phyloP scores from a whole-genome alignment of 1,140 invertebrate genomes.

The Leptestheria dahalacensis region DNA sequence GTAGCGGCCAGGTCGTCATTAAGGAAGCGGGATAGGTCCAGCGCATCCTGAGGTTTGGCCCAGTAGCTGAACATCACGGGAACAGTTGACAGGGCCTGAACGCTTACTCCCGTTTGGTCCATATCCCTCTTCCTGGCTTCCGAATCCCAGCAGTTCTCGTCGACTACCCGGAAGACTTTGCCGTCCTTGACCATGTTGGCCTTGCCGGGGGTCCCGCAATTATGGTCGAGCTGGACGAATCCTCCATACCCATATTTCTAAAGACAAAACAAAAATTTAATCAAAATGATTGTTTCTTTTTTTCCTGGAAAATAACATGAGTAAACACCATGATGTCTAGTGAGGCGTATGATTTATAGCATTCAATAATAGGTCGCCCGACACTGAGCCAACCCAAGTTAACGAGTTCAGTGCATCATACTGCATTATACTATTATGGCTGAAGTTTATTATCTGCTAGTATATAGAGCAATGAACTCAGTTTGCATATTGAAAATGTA shows the following conservation, averaged over 20 bases:
- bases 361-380: background rate
- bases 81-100: constrained; percentile 45
- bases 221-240: constrained; percentile 36
- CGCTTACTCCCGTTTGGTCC: constrained; percentile 35
- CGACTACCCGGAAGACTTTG: constrained; percentile 37
- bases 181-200: constrained; percentile 41
- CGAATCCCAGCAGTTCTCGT: constrained; percentile 39
- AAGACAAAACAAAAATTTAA: background rate
- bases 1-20: constrained; percentile 38
- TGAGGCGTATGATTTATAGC: background rate
- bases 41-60: constrained; percentile 39
- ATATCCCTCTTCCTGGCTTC: constrained; percentile 32
- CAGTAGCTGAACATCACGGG: constrained; percentile 50
- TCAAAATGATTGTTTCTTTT: background rate
- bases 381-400: no score
- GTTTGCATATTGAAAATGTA: no score
- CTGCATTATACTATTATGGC: constrained; percentile 8
- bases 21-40: constrained; percentile 35
- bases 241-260: constrained; percentile 42
- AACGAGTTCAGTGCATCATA: background rate
- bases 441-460: no score
- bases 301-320: background rate
- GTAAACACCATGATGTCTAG: background rate
- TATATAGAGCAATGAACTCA: no score
- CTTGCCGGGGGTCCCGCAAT: constrained; percentile 24